Percentiles rank a stretch among this genome's conserved stretches.
phyloP scores from a whole-genome alignment of 1,140 invertebrate species.

The Colletes latitarsis region DNA sequence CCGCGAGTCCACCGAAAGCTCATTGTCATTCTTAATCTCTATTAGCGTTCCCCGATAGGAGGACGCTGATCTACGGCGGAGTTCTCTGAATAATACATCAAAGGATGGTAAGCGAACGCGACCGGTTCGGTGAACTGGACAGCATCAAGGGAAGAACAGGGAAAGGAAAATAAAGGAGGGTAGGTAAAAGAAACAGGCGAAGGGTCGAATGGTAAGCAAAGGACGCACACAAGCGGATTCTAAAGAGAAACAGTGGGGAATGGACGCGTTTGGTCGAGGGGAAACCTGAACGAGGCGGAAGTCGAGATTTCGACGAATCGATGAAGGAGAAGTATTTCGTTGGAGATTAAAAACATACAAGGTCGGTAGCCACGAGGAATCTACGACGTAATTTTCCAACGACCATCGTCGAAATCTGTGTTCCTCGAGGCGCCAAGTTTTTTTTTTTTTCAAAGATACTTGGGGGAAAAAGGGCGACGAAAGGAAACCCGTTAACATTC shows the following conservation, averaged over 20 bases:
- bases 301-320: no score
- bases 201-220: background rate
- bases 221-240: background rate
- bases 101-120: background rate
- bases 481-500: conserved; percentile 9
- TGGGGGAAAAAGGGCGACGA: background rate
- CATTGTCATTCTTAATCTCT: background rate
- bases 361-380: no score
- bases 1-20: no score
- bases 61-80: background rate
- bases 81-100: conserved; percentile 26
- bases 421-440: no score
- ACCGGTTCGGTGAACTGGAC: no score
- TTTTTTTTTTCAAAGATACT: no score
- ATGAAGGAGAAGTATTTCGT: background rate
- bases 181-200: background rate
- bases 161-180: conserved; percentile 17
- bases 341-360: background rate
- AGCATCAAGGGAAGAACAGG: background rate
- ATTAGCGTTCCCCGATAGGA: background rate
- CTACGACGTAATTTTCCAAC: no score
- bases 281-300: no score
- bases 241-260: background rate
- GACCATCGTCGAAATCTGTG: no score
- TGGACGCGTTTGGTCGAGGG: no score